phyloP scores from a whole-genome alignment of 2,113 vertebrate genomes.

The Microtus richardsoni region DNA sequence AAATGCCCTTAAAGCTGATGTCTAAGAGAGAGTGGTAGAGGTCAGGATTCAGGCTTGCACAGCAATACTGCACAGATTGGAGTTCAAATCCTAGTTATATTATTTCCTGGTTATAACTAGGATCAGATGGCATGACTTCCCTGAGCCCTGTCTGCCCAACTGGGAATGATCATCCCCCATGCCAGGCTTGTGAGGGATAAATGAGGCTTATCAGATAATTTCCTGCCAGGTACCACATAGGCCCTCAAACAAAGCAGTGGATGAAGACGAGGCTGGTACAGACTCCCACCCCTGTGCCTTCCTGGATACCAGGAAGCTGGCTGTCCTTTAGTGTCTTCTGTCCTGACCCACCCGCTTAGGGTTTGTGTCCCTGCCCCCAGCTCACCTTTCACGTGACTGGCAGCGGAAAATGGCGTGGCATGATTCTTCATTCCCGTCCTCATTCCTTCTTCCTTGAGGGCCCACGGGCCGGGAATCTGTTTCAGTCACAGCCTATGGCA shows the following conservation, averaged over 20 bases:
- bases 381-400: not conserved
- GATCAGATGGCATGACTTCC: not conserved
- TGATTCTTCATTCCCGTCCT: conserved; percentile 5
- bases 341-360: not conserved
- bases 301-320: too few relatives aligned
- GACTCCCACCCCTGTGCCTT: not conserved
- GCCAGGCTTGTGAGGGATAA: not conserved
- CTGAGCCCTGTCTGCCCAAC: not conserved
- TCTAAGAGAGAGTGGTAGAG: not conserved
- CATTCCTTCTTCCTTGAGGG: fast-evolving
- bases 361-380: too few relatives aligned
- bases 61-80: not conserved
- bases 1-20: not conserved
- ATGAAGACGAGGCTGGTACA: not conserved
- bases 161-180: not conserved
- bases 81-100: not conserved
- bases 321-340: not conserved
- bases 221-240: fast-evolving
- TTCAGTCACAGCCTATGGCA: not conserved
- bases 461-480: not conserved
- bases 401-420: not conserved
- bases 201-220: not conserved
- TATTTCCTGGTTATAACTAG: not conserved
- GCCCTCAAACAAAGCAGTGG: not conserved
- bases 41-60: not conserved